Percentiles rank a stretch among this genome's conserved stretches.
phyloP scores from a whole-genome alignment of 2,113 vertebrate genomes.

The Vulpes ferrilata region DNA sequence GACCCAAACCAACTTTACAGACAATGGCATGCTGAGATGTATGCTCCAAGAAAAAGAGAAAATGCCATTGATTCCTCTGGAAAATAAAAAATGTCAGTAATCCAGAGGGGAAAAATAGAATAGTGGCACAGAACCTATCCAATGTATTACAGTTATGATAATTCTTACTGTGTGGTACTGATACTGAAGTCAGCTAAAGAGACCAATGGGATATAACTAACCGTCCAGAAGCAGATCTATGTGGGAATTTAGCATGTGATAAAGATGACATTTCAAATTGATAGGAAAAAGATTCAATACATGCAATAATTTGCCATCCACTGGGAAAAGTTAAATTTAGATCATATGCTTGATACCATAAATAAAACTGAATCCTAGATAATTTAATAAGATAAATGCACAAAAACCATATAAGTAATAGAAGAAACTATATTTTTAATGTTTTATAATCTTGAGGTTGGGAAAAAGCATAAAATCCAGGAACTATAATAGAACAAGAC shows the following conservation, averaged over 20 bases:
- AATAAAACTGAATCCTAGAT: background rate
- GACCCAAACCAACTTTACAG: too few relatives aligned
- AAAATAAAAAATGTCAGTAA: background rate
- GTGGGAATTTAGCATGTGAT: background rate
- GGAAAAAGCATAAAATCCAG: background rate
- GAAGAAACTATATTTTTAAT: background rate
- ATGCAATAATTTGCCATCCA: background rate
- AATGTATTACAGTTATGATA: too few relatives aligned
- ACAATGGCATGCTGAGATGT: background rate
- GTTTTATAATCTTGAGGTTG: background rate
- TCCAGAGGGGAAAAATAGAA: background rate
- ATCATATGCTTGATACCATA: background rate
- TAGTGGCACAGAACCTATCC: background rate
- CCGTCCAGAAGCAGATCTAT: background rate
- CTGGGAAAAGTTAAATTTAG: background rate
- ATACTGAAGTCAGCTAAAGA: background rate
- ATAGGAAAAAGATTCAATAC: background rate
- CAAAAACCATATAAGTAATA: background rate
- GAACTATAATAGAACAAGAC: background rate
- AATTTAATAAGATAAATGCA: background rate
- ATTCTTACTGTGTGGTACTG: background rate
- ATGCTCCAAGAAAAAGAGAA: background rate
- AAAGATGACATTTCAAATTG: background rate
- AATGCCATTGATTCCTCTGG: background rate
- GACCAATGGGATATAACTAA: background rate